These are phyloP conservation scores for Pandemis heparana DNA, from an alignment of 2,888 invertebrate genomes.

Conservation along the genomic window DNA sequence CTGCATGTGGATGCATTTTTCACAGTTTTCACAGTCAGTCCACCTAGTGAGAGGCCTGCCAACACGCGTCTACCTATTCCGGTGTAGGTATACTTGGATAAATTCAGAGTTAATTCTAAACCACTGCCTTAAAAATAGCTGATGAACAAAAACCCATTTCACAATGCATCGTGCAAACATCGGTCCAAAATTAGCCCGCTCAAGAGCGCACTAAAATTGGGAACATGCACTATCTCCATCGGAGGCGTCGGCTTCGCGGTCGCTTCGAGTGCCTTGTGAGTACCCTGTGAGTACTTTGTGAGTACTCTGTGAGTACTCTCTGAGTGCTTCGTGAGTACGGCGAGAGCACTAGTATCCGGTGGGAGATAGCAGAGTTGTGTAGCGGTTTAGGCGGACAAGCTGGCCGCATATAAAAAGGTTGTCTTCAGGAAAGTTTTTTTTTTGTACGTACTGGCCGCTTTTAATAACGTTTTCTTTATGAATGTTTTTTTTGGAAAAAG, in stretches of 20 bases:
- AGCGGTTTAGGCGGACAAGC: background rate
- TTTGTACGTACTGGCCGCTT: background rate
- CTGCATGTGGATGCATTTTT: no score
- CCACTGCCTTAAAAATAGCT: background rate
- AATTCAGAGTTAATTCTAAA: background rate
- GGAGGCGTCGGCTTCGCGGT: slow-evolving; percentile 46
- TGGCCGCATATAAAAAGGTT: background rate
- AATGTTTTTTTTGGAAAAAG: no score
- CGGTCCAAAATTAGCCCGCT: slow-evolving; percentile 34
- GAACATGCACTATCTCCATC: slow-evolving; percentile 68
- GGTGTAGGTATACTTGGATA: background rate
- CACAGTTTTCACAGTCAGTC: no score
- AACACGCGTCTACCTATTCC: no score
- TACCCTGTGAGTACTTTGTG: slow-evolving; percentile 41
- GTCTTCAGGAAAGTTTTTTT: background rate
- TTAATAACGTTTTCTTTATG: no score
- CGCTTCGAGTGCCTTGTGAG: slow-evolving; percentile 44
- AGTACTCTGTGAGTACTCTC: slow-evolving; percentile 44
- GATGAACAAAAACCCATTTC: slow-evolving; percentile 3
- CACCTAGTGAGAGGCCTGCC: no score
- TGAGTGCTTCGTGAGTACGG: slow-evolving; percentile 43
- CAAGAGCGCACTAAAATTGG: slow-evolving; percentile 52
- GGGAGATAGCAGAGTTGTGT: slow-evolving; percentile 3
- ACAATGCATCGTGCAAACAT: slow-evolving; percentile 34
- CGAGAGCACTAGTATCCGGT: slow-evolving; percentile 10